Conservation (phyloP, 2,888 invertebrate genomes). For the Petrolisthes cinctipes region DNA sequence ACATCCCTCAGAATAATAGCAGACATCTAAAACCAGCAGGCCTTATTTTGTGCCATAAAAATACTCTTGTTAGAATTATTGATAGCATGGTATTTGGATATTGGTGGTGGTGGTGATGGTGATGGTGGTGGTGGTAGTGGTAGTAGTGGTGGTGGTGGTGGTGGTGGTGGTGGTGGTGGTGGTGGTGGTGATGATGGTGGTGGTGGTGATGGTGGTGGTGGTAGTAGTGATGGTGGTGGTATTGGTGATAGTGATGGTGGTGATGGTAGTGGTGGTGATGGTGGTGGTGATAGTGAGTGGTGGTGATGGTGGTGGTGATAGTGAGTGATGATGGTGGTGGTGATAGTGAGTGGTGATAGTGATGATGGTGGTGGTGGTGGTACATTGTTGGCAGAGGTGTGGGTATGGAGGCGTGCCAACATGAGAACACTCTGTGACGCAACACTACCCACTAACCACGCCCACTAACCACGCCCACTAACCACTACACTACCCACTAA, state of each 20-base stretch:
- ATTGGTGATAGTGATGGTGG: neutral
- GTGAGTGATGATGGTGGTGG: slow-evolving; percentile 5
- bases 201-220: neutral
- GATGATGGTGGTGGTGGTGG: slow-evolving; percentile 18
- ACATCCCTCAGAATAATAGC: too few species aligned
- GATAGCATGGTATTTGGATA: neutral
- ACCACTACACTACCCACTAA: too few species aligned
- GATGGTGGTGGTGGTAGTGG: neutral
- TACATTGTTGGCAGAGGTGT: slow-evolving; percentile 14
- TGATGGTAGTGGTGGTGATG: neutral
- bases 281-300: slow-evolving; percentile 4
- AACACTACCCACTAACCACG: too few species aligned
- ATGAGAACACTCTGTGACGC: neutral
- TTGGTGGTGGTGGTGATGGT: neutral
- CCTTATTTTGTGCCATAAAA: too few species aligned
- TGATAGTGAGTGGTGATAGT: slow-evolving; percentile 2
- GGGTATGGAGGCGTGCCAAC: neutral
- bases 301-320: slow-evolving; percentile 10
- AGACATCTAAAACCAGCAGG: too few species aligned
- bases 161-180: neutral
- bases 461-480: too few species aligned
- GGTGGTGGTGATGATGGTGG: neutral
- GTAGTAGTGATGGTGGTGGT: slow-evolving; percentile 1
- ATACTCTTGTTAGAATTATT: too few species aligned
- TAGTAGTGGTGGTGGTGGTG: neutral